Base-by-base conservation (phyloP, 2,113 vertebrate species). In the Manacus vitellinus region DNA sequence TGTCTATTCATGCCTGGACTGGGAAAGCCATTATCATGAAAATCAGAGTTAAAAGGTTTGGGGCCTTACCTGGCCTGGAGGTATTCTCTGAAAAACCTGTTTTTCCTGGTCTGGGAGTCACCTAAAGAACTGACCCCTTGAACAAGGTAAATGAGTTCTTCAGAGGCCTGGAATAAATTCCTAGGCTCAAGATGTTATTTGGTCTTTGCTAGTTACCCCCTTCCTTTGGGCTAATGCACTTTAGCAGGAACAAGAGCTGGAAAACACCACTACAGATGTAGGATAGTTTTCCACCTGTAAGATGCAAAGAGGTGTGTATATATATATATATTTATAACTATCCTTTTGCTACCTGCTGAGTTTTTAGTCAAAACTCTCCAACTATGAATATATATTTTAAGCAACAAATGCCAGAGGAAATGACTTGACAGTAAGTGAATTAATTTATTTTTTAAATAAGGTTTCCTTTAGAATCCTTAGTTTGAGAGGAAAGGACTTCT, bases 41-140 rank as follows among this genome's bases (percentile, higher is more conserved):
- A 96, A 93, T 88, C 68, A 88, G 70, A 96, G 90, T 86, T 88
- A 78, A 95, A 92, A 96, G 90, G 73, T 93, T 79, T 91, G 47
- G 44, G 61, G 85, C 95, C 83, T 94, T 84, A 92, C 76, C 35
- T 87, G 88, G 79, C 94, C 90, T 84, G 76, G 54, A 94, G 92
- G 83, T 84, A 94, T 91, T 86, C 79, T 94, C 76, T 68, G 68
- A 93, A 84, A 95, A 96, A 86, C 94, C 92, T 82, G 92, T 86
- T 94, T 94, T 93, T 95, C 90, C 76, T 93, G 85, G 61, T 91
- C 72, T 91, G 84, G 61, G 35, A 96, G 90, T 86, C 20, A 2
- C 1, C 89, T 81, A 71, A 83, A 94, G 56, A 87, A 94, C 46
- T 95, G 95, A 96, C 94, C 96, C 63, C 86, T 92, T 68, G 47